Evolutionary conservation across 2,888 invertebrate genomes (phyloP).

Genomic region (Xylocampa areola): DNA sequence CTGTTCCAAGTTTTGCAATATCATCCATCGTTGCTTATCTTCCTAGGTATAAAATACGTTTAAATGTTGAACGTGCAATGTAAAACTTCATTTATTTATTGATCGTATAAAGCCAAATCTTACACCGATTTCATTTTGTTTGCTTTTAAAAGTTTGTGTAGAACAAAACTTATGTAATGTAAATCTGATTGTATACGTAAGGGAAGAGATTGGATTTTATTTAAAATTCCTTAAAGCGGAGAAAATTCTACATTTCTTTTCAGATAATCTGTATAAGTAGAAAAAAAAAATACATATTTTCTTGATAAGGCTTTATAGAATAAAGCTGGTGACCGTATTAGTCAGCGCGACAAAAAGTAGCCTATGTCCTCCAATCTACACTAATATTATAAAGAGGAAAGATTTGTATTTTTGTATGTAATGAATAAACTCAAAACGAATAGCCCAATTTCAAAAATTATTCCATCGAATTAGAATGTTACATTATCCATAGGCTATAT

Average conservation of each 20-base stretch:
- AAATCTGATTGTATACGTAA: background rate
- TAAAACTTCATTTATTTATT: conserved; percentile 35
- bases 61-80: conserved; percentile 32
- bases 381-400: too few species aligned
- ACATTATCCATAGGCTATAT: too few species aligned
- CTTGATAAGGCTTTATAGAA: background rate
- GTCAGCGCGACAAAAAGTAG: too few species aligned
- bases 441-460: too few species aligned
- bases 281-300: background rate
- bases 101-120: conserved; percentile 18
- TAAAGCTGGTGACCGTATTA: too few species aligned
- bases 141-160: conserved; percentile 7
- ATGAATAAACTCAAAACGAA: too few species aligned
- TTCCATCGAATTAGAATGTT: too few species aligned
- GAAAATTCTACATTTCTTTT: too few species aligned
- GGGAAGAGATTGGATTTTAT: background rate
- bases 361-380: too few species aligned
- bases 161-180: conserved; percentile 13
- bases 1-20: conserved; percentile 54
- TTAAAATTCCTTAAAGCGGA: background rate
- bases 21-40: conserved; percentile 54
- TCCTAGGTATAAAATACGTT: conserved; percentile 41
- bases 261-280: too few species aligned
- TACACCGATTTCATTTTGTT: conserved; percentile 1
- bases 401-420: too few species aligned